Evolutionary conservation across 2,113 vertebrate species (phyloP).

Genomic region (Lampris megalopsis): DNA sequence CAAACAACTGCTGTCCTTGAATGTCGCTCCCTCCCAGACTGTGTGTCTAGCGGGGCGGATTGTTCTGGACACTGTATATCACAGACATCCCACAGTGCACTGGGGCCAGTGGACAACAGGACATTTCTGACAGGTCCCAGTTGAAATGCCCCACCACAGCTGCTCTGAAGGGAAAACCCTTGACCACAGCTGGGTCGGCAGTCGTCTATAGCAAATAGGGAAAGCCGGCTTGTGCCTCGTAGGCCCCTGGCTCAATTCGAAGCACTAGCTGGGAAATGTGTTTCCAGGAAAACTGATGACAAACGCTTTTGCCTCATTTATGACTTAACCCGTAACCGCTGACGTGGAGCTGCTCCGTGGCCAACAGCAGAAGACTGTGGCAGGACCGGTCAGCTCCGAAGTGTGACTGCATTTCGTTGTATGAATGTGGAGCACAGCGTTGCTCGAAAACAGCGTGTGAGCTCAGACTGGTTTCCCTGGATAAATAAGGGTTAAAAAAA

Average conservation of each 20-base stretch:
- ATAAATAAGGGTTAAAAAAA: conserved; percentile 38
- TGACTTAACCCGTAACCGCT: no score
- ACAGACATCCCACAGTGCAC: conserved; percentile 53
- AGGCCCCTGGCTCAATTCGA: neutral
- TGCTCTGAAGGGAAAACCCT: conserved; percentile 48
- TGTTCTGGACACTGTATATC: conserved; percentile 55
- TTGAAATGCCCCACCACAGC: conserved; percentile 68
- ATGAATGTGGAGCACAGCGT: neutral
- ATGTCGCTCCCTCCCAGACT: conserved; percentile 55
- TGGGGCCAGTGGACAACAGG: conserved; percentile 63
- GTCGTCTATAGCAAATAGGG: conserved; percentile 1
- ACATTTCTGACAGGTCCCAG: conserved; percentile 71
- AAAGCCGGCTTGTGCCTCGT: neutral
- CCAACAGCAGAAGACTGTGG: no score
- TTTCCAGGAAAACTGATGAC: no score
- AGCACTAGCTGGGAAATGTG: no score
- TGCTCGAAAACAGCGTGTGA: conserved; percentile 37
- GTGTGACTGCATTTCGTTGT: no score
- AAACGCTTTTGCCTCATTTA: no score
- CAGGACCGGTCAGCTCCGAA: no score
- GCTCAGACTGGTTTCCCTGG: conserved; percentile 8
- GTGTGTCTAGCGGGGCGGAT: conserved; percentile 33
- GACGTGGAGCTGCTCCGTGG: no score
- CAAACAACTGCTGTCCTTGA: conserved; percentile 77
- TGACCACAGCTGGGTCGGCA: conserved; percentile 21